These are phyloP conservation scores for Drosophila parvula DNA, from an alignment of 1,140 invertebrate species.

Conservation along the genomic window DNA sequence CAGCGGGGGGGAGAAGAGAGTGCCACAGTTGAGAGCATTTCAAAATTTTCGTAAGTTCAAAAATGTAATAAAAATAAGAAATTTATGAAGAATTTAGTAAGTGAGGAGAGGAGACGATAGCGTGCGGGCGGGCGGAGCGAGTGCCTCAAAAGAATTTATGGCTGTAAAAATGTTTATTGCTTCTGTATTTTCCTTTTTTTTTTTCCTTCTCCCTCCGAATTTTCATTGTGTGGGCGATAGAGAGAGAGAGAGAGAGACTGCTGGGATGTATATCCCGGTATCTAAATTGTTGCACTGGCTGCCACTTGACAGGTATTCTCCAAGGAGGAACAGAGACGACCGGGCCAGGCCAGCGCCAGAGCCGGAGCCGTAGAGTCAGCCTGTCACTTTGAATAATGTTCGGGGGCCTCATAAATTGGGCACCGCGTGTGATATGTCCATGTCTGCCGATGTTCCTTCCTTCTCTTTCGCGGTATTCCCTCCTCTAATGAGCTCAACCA, in stretches of 20 bases:
- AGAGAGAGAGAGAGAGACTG: background rate
- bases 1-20: background rate
- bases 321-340: conserved; percentile 24
- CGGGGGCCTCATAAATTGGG: conserved; percentile 65
- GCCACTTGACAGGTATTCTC: conserved; percentile 68
- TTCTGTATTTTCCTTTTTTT: conserved; percentile 61
- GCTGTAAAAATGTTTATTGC: conserved; percentile 81
- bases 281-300: conserved; percentile 54
- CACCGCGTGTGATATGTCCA: conserved; percentile 52
- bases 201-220: conserved; percentile 10
- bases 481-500: conserved; percentile 58
- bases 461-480: conserved; percentile 14
- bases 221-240: conserved; percentile 17
- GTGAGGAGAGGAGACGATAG: conserved; percentile 29
- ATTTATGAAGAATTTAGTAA: conserved; percentile 79
- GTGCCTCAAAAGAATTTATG: conserved; percentile 71
- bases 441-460: conserved; percentile 33
- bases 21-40: conserved; percentile 36
- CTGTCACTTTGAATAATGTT: conserved; percentile 77
- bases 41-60: conserved; percentile 72
- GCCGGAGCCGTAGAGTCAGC: conserved; percentile 2
- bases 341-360: background rate
- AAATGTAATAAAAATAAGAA: conserved; percentile 78
- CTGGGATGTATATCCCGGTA: conserved; percentile 17
- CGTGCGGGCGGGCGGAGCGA: conserved; percentile 1